Conservation (phyloP, 1,140 invertebrate species). For the Psix sp. region DNA sequence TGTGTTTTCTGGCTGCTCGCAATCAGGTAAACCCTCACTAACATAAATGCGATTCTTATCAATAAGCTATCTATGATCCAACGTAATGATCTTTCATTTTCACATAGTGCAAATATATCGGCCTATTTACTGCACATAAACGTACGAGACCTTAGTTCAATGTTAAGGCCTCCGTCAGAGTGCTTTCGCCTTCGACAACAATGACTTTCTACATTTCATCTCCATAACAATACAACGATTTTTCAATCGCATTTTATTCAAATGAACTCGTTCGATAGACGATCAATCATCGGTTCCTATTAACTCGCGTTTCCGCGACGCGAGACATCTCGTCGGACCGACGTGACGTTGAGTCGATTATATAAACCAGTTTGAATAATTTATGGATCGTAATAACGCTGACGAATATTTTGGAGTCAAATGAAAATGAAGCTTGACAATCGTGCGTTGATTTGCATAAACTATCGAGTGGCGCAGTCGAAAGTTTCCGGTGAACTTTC, state of each 20-base stretch:
- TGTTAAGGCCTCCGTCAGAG: conserved; percentile 51
- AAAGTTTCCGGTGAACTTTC: conserved; percentile 75
- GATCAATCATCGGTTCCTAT: too few species aligned
- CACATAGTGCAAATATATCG: conserved; percentile 14
- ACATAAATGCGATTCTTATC: too few species aligned
- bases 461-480: conserved; percentile 65
- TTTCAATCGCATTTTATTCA: too few species aligned
- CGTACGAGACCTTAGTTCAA: conserved; percentile 41
- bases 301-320: background rate
- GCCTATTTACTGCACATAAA: conserved; percentile 46
- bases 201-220: conserved; percentile 37
- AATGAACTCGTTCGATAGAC: too few species aligned
- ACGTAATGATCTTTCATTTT: conserved; percentile 41
- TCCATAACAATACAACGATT: conserved; percentile 34
- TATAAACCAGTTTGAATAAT: conserved; percentile 19
- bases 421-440: conserved; percentile 41
- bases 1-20: too few species aligned
- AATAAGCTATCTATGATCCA: conserved; percentile 39
- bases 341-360: conserved; percentile 13
- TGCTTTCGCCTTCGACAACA: conserved; percentile 59
- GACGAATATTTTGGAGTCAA: conserved; percentile 27
- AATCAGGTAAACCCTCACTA: too few species aligned
- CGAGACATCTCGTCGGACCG: too few species aligned
- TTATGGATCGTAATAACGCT: conserved; percentile 16
- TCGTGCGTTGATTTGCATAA: conserved; percentile 42